Evolutionary conservation across 2,113 vertebrate species (phyloP), one percentile per base, ranked within the genome.

Genomic region (Pseudois nayaur): DNA sequence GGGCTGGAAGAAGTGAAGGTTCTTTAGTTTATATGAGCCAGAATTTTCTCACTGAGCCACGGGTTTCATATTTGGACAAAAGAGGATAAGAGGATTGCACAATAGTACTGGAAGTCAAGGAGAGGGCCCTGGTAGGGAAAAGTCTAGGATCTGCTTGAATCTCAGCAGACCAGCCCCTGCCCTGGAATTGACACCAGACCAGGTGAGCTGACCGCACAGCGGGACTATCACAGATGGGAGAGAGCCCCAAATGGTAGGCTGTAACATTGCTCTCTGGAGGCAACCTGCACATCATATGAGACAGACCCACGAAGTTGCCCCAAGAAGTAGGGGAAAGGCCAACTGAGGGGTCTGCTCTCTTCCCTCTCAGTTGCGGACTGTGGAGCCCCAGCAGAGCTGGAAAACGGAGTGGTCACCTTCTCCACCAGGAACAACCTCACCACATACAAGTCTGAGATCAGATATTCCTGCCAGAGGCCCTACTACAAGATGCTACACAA

Each of bases 331-430:
- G 48, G 25, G 10, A 27, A 50, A 60, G 52, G 17, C 4, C 16
- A 33, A 10, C 6, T 36, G 33, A 87, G 33, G 19, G 25, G 2
- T 79, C 87, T 16, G 33, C 64, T 82, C 4, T 87, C 27, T 97
- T 98, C 89, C 98, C 87, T 98, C 94, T 95, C 98, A 99, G 99
- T 99, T 99, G 99, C 99, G 95, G 99, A 99, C 98, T 99, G 99
- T 98, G 99, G 99, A 91, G 92, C 31, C 1, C 99, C 99, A 0
- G 92, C 55, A 7, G 98, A 97, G n/a, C 98, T 99, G 54, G 98
- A 99, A 71, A 98, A 99, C 0, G 99, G 99, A 14, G 98, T 98
- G 0, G 81, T 99, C 96, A 98, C 99, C 93, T 99, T 99, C 97
- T 97, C 98, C 95, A 99, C 98, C 87, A 98, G 96, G 82, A 98